Conservation (phyloP, 1,140 invertebrate genomes). For the Diorhabda sublineata region DNA sequence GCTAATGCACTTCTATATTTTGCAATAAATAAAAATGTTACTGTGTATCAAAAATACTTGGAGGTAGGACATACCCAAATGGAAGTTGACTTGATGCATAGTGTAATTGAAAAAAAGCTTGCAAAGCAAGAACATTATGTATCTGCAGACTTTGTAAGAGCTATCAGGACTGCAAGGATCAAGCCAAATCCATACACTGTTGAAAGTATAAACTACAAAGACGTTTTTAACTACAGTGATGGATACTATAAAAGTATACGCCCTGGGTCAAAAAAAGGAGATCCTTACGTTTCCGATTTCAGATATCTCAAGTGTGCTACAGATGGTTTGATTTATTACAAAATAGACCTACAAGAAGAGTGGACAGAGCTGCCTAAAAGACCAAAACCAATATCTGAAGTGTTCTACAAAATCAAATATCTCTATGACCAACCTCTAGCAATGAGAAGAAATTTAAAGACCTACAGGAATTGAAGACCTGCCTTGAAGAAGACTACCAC, state of each 20-base stretch:
- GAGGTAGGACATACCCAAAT: slow-evolving; percentile 48
- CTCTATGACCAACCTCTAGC: too few species aligned
- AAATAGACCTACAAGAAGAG: background rate
- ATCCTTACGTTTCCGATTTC: slow-evolving; percentile 5
- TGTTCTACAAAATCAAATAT: background rate
- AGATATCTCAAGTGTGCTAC: background rate
- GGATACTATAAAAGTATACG: slow-evolving; percentile 6
- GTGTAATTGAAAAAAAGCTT: slow-evolving; percentile 26
- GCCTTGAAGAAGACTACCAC: background rate
- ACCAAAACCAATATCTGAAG: background rate
- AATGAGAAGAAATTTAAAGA: slow-evolving; percentile 4
- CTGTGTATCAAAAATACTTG: slow-evolving; percentile 46
- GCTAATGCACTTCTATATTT: slow-evolving; percentile 41
- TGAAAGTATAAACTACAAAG: background rate
- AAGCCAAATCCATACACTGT: background rate
- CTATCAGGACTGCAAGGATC: slow-evolving; percentile 22
- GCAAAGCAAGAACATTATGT: slow-evolving; percentile 29
- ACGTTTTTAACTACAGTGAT: background rate
- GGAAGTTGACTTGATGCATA: slow-evolving; percentile 46
- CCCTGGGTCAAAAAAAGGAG: background rate
- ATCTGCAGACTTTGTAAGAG: slow-evolving; percentile 27
- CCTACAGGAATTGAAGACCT: slow-evolving; percentile 5
- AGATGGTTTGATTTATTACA: slow-evolving; percentile 3
- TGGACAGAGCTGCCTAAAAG: background rate
- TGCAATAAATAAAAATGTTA: slow-evolving; percentile 32